Conservation (phyloP, 2,888 invertebrate species). For the Drosophila affinis region DNA sequence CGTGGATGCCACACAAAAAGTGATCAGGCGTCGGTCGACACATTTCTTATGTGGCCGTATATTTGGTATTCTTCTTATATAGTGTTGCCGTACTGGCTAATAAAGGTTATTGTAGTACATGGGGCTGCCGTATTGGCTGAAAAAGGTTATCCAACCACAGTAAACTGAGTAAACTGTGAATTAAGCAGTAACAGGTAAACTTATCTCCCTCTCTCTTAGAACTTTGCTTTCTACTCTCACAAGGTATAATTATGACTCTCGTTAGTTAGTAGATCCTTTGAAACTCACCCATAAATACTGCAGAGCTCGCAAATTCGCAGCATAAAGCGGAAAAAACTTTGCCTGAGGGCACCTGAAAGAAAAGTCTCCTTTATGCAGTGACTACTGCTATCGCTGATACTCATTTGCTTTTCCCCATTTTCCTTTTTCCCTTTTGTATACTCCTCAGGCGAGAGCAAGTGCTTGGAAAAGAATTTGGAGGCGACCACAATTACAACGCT, state of each 20-base stretch:
- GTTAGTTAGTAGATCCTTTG: not conserved
- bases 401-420: constrained; percentile 5
- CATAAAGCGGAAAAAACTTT: not conserved
- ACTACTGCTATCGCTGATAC: constrained; percentile 9
- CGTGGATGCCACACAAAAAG: no score
- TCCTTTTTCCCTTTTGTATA: not conserved
- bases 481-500: constrained; percentile 64
- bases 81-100: no score
- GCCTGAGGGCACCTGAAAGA: not conserved
- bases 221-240: not conserved
- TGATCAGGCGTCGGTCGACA: no score
- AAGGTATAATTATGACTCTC: not conserved
- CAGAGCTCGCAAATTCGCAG: no score
- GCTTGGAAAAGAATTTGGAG: constrained; percentile 83
- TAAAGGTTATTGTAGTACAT: no score
- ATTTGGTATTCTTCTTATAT: no score
- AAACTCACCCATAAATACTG: not conserved
- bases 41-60: no score
- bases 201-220: no score
- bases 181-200: not conserved
- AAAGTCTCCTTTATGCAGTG: not conserved
- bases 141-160: no score
- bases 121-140: no score
- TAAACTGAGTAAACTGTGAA: not conserved
- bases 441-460: constrained; percentile 81